Evolutionary conservation across 1,140 invertebrate species (phyloP), one percentile per base, ranked within the genome.

Genomic region (Eufriesea mexicana): DNA sequence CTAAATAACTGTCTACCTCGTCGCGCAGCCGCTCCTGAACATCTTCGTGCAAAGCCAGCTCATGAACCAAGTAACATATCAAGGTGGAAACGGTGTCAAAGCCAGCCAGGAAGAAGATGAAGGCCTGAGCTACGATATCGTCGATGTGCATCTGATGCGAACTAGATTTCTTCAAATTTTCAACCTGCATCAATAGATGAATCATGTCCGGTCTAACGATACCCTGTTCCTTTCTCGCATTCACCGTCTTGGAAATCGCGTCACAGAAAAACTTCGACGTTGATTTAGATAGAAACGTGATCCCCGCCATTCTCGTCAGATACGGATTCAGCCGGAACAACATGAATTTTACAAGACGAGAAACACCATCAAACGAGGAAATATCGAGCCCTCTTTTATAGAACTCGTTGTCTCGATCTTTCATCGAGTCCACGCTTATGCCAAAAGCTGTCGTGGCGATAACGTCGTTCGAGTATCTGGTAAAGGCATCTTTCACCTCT

Each of bases 31-130:
- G 94, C 6, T 95, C 92, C 87, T 97, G 96, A 6, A 96, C 88
- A 0, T 96, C 95, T 12, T 94, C 95, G 90, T 96, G 91, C 14
- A 93, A 79, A 0, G 96, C 95, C 57, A 97, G 87, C 81, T 95
- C 94, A 68, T 95, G 91, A 5, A 93, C 84, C 4, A 94, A 83
- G 75, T 95, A 95, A 1, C 93, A 91, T 86, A 97, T 93, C 0
- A 95, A 86, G 4, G 94, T 94, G 0, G 96, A 95, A 0, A 95
- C 94, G 0, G 96, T 96, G 14, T 97, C 96, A 76, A 96, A 96
- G 10, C 96, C 96, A 79, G 95, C 96, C 18, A 96, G 85, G 82
- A 96, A 95, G 84, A 96, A 96, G 0, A 95, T 79, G 5, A 95
- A 89, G 2, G 90, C 78, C 76, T 94, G 91, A 0, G 95, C 95